Conservation (phyloP, 2,888 invertebrate species). For the Ypsolopha sequella region DNA sequence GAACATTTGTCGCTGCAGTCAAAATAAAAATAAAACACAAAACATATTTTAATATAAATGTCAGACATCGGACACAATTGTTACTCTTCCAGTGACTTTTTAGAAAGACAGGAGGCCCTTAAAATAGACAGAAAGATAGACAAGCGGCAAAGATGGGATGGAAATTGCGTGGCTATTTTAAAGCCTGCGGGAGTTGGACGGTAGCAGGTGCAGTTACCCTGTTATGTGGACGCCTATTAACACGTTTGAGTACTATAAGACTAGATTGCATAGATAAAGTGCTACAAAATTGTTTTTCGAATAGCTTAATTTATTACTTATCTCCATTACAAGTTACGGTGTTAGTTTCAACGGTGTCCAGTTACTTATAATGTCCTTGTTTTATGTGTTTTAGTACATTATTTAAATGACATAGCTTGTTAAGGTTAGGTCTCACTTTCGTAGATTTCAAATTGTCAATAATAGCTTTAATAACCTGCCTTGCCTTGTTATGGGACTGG, state of each 20-base stretch:
- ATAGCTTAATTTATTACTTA: neutral
- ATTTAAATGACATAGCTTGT: too few species aligned
- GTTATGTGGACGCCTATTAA: slow-evolving; percentile 4
- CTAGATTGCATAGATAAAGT: slow-evolving; percentile 11
- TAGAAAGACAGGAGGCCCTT: slow-evolving; percentile 42
- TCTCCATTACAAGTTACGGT: neutral
- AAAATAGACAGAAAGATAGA: slow-evolving; percentile 28
- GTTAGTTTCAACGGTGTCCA: too few species aligned
- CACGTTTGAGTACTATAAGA: slow-evolving; percentile 5
- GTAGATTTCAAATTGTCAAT: too few species aligned
- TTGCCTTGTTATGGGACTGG: too few species aligned
- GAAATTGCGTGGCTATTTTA: slow-evolving; percentile 31
- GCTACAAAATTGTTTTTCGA: neutral
- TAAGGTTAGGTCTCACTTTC: too few species aligned
- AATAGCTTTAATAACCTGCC: too few species aligned
- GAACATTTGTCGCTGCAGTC: neutral
- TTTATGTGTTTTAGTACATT: too few species aligned
- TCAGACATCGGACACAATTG: slow-evolving; percentile 6
- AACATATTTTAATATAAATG: slow-evolving; percentile 8
- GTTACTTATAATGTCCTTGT: too few species aligned
- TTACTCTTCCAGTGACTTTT: slow-evolving; percentile 13
- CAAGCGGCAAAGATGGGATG: slow-evolving; percentile 20
- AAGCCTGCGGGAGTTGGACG: slow-evolving; percentile 12
- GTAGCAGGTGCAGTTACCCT: slow-evolving; percentile 25
- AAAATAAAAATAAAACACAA: neutral